These are phyloP conservation scores for Prionailurus bengalensis DNA, from an alignment of 2,113 vertebrate species.

Conservation along the genomic window DNA sequence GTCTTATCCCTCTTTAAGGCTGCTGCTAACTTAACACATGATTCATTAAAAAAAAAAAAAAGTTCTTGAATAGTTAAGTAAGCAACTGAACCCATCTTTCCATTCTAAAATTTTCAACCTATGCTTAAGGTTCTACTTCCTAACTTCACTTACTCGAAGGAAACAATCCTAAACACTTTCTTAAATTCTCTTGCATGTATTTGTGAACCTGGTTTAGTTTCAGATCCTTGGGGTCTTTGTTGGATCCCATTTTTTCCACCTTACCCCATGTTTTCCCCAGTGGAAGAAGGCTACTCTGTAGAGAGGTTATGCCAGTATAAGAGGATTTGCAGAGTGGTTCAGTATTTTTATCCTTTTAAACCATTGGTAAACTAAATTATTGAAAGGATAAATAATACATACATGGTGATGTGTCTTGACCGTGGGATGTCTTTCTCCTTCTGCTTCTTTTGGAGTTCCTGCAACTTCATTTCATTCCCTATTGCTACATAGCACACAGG, in stretches of 20 bases:
- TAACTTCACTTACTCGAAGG: neutral
- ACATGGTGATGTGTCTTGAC: neutral
- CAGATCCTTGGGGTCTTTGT: neutral
- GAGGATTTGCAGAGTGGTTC: neutral
- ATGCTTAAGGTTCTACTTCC: neutral
- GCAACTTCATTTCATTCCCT: neutral
- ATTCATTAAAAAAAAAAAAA: neutral
- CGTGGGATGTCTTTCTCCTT: neutral
- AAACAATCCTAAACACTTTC: neutral
- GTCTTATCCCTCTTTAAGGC: neutral
- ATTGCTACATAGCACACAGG: neutral
- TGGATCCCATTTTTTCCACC: neutral
- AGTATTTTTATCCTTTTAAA: slow-evolving; percentile 29
- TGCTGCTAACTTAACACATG: neutral
- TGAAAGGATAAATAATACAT: neutral
- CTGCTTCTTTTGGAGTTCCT: neutral
- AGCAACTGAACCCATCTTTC: neutral
- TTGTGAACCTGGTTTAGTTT: neutral
- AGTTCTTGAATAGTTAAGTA: slow-evolving; percentile 35
- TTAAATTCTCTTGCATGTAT: slow-evolving; percentile 32
- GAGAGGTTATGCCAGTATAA: neutral
- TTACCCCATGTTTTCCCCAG: neutral
- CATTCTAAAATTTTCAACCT: neutral
- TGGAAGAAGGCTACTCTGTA: neutral
- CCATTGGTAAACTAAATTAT: neutral